phyloP scores from a whole-genome alignment of 2,113 vertebrate genomes.

The Melanerpes aurifrons region DNA sequence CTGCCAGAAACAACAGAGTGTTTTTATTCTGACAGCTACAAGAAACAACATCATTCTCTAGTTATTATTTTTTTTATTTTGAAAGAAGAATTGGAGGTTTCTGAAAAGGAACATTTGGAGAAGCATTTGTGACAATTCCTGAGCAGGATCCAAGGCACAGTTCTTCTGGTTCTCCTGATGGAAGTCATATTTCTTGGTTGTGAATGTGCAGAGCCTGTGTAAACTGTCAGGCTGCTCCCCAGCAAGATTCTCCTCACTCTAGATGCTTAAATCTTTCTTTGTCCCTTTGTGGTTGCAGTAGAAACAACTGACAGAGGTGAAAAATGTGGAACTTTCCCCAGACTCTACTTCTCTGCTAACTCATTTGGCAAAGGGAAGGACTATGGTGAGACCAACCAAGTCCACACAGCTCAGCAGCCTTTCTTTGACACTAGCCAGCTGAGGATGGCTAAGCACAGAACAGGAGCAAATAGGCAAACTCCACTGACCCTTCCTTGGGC shows the following conservation, averaged over 20 bases:
- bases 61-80: neutral
- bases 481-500: neutral
- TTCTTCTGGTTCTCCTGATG: neutral
- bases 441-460: neutral
- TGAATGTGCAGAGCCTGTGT: neutral
- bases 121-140: neutral
- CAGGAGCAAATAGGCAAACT: neutral
- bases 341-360: neutral
- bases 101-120: neutral
- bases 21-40: neutral
- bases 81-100: neutral
- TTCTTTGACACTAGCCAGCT: neutral
- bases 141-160: neutral
- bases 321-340: neutral
- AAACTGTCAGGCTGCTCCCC: neutral
- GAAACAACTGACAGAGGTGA: neutral
- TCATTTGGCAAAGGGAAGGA: neutral
- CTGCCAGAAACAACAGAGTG: neutral
- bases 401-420: neutral
- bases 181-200: neutral
- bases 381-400: neutral
- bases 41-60: neutral
- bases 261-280: neutral
- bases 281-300: neutral
- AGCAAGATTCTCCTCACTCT: neutral